A percentile compares a stretch with the other conserved stretches of the same genome.
Evolutionary conservation across 2,888 invertebrate genomes (phyloP).

Genomic region (Hydraecia micacea): DNA sequence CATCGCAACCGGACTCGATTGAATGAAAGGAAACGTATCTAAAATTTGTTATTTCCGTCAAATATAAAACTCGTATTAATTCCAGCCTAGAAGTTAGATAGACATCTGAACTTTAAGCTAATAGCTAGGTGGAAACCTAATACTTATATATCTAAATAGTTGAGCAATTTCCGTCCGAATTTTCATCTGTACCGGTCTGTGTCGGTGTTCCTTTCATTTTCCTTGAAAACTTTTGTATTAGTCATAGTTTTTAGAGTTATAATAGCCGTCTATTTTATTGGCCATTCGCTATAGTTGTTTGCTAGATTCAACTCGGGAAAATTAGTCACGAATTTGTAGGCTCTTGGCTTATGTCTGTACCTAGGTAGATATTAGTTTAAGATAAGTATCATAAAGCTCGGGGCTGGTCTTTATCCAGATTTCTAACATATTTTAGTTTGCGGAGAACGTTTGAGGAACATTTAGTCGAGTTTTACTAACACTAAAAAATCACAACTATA

Average conservation of each 20-base stretch:
- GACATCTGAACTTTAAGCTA: constrained; percentile 12
- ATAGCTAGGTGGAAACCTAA: constrained; percentile 1
- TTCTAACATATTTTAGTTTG: neutral
- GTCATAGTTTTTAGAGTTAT: neutral
- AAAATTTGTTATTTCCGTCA: constrained; percentile 59
- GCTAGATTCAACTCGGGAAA: neutral
- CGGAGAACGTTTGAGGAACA: neutral
- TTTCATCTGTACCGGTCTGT: constrained; percentile 6
- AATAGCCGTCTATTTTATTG: constrained; percentile 14
- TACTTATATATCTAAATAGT: neutral
- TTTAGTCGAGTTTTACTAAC: neutral
- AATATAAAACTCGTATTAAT: constrained; percentile 14
- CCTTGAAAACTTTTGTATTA: constrained; percentile 41
- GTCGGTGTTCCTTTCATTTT: constrained; percentile 45
- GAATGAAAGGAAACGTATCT: constrained; percentile 63
- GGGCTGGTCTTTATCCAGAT: neutral
- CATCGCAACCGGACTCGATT: constrained; percentile 56
- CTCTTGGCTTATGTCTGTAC: neutral
- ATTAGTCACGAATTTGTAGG: constrained; percentile 41
- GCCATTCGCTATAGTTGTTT: neutral
- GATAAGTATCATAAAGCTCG: neutral
- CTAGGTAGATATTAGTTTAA: neutral
- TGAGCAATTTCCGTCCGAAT: constrained; percentile 12
- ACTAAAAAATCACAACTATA: neutral
- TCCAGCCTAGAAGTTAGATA: neutral